These are phyloP conservation scores for Xanthorhoe spadicearia DNA, from an alignment of 2,888 invertebrate species.

Conservation along the genomic window DNA sequence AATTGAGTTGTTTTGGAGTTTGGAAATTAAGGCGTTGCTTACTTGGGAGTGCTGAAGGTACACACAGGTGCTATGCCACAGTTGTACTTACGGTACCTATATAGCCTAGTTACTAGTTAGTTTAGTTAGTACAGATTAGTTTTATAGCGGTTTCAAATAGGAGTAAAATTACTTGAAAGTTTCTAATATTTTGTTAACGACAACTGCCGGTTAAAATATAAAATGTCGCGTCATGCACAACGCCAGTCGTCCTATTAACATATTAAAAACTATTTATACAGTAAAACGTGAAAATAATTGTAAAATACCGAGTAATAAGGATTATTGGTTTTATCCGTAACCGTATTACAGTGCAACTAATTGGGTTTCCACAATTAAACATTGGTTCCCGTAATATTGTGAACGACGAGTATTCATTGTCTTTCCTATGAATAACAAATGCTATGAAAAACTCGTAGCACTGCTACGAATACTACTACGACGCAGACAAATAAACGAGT, in stretches of 20 bases:
- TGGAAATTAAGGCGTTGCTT: no score
- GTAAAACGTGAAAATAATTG: constrained; percentile 18
- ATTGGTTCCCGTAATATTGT: not conserved
- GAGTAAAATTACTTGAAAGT: no score
- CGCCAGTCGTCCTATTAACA: not conserved
- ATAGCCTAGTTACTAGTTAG: no score
- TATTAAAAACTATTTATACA: not conserved
- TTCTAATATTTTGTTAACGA: not conserved
- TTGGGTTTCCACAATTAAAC: constrained; percentile 20
- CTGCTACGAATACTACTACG: constrained; percentile 11
- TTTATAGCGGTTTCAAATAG: no score
- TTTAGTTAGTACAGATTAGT: no score
- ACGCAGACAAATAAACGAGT: constrained; percentile 39
- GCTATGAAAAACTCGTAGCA: no score
- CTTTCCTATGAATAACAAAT: no score
- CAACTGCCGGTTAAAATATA: not conserved
- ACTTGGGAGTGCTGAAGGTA: no score
- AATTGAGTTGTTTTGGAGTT: no score
- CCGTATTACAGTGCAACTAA: constrained; percentile 18
- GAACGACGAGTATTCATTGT: no score
- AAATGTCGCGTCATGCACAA: not conserved
- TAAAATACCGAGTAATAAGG: constrained; percentile 10
- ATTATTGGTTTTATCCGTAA: constrained; percentile 23
- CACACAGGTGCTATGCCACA: no score
- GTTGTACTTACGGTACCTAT: no score